A percentile compares a stretch with the other conserved stretches of the same genome.
Conservation (phyloP, 2,113 vertebrate genomes). For the Scolopax mira region DNA sequence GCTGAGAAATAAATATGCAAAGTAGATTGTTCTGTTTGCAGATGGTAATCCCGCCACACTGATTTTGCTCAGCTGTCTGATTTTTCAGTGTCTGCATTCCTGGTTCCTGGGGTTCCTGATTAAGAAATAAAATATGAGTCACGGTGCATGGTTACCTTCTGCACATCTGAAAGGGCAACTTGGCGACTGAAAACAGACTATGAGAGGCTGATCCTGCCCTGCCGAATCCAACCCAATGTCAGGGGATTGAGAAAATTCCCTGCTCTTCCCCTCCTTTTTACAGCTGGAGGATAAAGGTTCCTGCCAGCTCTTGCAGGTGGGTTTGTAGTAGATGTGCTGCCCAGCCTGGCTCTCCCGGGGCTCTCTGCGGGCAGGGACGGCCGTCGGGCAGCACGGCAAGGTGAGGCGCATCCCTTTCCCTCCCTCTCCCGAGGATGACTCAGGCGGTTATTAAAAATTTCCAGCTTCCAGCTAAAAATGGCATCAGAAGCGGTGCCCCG, state of each 20-base stretch:
- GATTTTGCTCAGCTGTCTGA: constrained; percentile 60
- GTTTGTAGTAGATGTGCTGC: neutral
- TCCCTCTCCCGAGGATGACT: constrained; percentile 14
- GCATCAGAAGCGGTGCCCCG: constrained; percentile 22
- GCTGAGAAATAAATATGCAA: constrained; percentile 63
- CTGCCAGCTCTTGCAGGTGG: neutral
- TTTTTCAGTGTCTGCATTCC: constrained; percentile 37
- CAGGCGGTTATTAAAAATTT: constrained; percentile 53
- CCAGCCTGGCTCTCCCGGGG: neutral
- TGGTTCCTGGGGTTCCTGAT: constrained; percentile 29
- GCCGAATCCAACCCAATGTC: neutral
- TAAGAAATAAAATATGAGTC: constrained; percentile 51
- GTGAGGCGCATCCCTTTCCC: constrained; percentile 23
- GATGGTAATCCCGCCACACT: constrained; percentile 55
- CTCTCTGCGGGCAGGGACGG: neutral
- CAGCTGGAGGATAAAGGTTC: neutral
- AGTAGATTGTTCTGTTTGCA: constrained; percentile 57
- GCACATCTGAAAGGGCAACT: neutral
- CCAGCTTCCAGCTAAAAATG: constrained; percentile 65
- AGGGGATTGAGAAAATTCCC: neutral
- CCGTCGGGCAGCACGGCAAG: neutral
- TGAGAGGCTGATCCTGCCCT: neutral
- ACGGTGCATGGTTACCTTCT: constrained; percentile 13
- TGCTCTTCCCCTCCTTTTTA: neutral
- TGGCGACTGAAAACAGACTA: neutral